Conservation (phyloP, 2,113 vertebrate genomes). For the Xenopus borealis region DNA sequence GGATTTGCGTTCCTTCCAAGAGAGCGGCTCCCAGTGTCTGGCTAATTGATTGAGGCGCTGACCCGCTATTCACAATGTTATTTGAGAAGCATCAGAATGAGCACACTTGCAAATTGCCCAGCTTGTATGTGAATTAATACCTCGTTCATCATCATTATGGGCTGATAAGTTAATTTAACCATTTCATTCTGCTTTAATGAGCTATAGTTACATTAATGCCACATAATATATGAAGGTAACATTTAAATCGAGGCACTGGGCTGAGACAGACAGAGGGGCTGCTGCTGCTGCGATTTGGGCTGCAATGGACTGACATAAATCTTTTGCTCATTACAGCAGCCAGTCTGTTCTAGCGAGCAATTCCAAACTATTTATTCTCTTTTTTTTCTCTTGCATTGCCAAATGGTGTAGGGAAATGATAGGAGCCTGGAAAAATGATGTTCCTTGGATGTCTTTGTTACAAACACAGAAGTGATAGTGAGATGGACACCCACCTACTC, state of each 20-base stretch:
- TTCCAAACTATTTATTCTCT: conserved; percentile 87
- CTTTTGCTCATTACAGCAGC: conserved; percentile 90
- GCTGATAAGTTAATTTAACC: conserved; percentile 99
- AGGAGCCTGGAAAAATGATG: conserved; percentile 72
- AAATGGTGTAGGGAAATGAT: conserved; percentile 84
- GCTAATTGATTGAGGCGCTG: conserved; percentile 99
- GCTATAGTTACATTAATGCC: conserved; percentile 99
- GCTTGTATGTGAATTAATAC: conserved; percentile 99
- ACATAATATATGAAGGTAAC: conserved; percentile 99
- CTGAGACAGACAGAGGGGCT: conserved; percentile 95
- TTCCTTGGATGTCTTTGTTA: conserved; percentile 69
- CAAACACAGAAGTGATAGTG: conserved; percentile 52
- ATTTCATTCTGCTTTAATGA: conserved; percentile 99
- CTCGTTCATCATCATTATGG: conserved; percentile 99
- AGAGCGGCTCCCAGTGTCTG: conserved; percentile 88
- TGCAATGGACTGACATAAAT: conserved; percentile 97
- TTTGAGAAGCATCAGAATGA: conserved; percentile 99
- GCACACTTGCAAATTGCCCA: conserved; percentile 99
- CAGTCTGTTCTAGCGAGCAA: conserved; percentile 75
- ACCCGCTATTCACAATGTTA: conserved; percentile 99
- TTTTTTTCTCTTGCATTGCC: conserved; percentile 76
- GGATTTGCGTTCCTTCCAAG: conserved; percentile 79
- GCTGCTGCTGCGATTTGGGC: conserved; percentile 78
- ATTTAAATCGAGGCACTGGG: conserved; percentile 99
- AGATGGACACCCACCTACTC: conserved; percentile 48